Percentiles rank a stretch among this genome's conserved stretches.
Conservation (phyloP, 2,113 vertebrate genomes). For the Chaetura pelagica region DNA sequence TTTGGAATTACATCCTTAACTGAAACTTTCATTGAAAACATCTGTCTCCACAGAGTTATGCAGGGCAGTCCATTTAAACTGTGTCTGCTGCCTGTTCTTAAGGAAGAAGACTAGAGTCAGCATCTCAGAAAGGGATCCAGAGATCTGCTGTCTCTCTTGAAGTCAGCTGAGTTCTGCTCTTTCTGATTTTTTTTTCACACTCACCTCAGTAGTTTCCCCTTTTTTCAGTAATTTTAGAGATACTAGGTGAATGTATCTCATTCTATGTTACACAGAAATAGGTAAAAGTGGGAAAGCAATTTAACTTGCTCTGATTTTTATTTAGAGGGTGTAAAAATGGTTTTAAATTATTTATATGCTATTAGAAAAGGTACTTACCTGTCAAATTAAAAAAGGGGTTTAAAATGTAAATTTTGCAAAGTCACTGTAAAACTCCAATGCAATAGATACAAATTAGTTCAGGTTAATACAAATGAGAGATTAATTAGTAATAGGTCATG, state of each 20-base stretch:
- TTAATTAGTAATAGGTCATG: not conserved
- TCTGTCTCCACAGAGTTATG: not conserved
- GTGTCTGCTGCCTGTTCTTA: not conserved
- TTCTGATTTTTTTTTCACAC: not conserved
- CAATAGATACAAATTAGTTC: not conserved
- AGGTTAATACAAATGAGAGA: not conserved
- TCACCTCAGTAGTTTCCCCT: fast-evolving
- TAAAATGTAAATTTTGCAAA: not conserved
- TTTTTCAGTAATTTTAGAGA: not conserved
- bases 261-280: not conserved
- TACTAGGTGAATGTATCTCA: not conserved
- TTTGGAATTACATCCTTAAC: not conserved
- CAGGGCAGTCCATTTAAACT: not conserved
- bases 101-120: not conserved
- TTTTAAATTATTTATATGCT: not conserved
- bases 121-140: not conserved
- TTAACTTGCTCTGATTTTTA: not conserved
- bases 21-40: not conserved
- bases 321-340: not conserved
- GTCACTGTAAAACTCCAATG: not conserved
- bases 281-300: not conserved
- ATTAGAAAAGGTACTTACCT: not conserved
- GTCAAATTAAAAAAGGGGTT: not conserved
- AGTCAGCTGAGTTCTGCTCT: not conserved
- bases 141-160: not conserved